Evolutionary conservation across 35 echinoderm and acorn worm genomes (phyloP), one percentile per base, ranked within the genome.

Genomic region (Lytechinus variegatus): DNA sequence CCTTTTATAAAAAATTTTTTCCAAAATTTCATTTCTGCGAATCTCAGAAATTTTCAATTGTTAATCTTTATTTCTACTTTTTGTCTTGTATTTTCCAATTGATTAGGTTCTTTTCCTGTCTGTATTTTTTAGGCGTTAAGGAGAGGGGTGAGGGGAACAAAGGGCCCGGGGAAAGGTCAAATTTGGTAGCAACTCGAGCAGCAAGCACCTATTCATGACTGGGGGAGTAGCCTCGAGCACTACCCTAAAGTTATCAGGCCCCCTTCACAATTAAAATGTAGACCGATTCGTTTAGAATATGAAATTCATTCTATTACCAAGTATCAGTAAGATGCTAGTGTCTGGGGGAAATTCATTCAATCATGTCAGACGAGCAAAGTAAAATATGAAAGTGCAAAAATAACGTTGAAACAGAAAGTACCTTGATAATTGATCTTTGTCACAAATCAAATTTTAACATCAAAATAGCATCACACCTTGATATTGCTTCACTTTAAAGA

Each of bases 131-230:
- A 54, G 88, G 88, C 88, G 88, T 90, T 54, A 90, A 21, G 52
- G 88, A 90, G 88, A 90, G 52, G 66, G 29, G 88, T 90, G 88
- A 11, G 33, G 27, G 88, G 52, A 90, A 28, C 33, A 90, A 90
- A 33, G 29, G 12, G 9, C 10, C 88, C 28, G 52, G 29, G 66
- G 16, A 90, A 90, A 90, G 88, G 88, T 90, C 88, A 90, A 90
- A 44, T 54, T 54, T 90, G 88, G 88, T 90, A 90, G 29, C 88
- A 90, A 90, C 28, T 90, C 88, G 52, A 90, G 88, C 29, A 44
- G 52, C 16, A 90, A 90, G 28, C 28, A 52, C 24, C 88, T 90
- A 24, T 79, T 19, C 66, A 79, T 6, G 66, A 24, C 66, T 79
- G 66, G 66, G 11, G 29, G 88, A 54, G 52, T 90, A 44, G 88